These are phyloP conservation scores for Mus pahari DNA, from an alignment of 2,113 vertebrate genomes.

Conservation along the genomic window DNA sequence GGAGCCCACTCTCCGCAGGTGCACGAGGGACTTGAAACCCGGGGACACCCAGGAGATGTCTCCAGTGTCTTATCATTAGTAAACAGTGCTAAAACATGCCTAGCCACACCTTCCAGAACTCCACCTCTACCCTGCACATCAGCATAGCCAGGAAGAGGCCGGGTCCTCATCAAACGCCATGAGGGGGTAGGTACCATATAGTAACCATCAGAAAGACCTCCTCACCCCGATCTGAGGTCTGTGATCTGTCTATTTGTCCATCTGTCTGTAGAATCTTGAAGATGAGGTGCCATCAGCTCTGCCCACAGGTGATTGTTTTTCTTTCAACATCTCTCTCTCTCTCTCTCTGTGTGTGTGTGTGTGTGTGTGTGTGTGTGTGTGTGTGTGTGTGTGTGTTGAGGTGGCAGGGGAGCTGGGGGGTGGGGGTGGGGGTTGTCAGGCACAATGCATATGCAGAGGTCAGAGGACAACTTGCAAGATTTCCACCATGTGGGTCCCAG, in stretches of 20 bases:
- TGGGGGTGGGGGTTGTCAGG: neutral
- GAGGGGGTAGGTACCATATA: neutral
- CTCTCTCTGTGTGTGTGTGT: too few relatives aligned
- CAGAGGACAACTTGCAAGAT: neutral
- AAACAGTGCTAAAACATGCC: too few relatives aligned
- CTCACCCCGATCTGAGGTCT: neutral
- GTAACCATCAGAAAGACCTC: neutral
- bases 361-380: too few relatives aligned
- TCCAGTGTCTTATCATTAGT: neutral
- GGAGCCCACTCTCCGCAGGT: rapidly evolving
- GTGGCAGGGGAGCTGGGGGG: too few relatives aligned
- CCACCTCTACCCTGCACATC: too few relatives aligned
- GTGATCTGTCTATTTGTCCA: neutral
- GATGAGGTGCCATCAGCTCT: rapidly evolving
- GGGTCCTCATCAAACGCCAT: neutral
- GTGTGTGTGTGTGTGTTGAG: too few relatives aligned
- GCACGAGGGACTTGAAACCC: neutral
- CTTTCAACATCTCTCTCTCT: too few relatives aligned
- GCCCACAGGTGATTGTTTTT: neutral
- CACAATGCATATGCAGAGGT: neutral
- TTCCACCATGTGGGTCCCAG: neutral
- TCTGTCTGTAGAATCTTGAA: neutral
- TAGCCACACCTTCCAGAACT: neutral
- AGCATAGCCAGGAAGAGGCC: neutral
- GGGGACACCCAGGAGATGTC: neutral